Evolutionary conservation across 1,140 invertebrate genomes (phyloP), one percentile per base, ranked within the genome.

Genomic region (Drosophila navojoa): DNA sequence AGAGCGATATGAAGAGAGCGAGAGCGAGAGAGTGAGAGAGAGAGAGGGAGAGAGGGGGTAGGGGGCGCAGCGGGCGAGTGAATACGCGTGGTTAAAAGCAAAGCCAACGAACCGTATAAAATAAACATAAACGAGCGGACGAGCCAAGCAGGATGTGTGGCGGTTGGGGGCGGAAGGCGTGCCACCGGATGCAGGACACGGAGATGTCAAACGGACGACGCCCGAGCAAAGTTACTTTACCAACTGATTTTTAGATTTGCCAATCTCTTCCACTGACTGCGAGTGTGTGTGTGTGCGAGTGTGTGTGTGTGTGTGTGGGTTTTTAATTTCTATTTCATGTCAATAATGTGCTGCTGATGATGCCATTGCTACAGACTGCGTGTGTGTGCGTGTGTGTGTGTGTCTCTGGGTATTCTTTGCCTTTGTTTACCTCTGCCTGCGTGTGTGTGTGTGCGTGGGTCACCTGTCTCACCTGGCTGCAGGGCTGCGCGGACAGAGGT

Each of bases 181-280:
- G 69, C 13, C 50, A 61, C 64, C 67, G 71, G 64, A 74, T 35
- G 62, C 29, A 19, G 50, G 42, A 73, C 70, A 70, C 70, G 52
- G 45, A 61, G 40, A 53, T 68, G 50, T 53, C 44, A 66, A 72
- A 72, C 55, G 55, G 49, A 47, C 49, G 29, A 42, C 15, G 52
- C 64, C 57, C 64, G 45, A 50, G 49, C 60, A 59, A 76, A 86
- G 71, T 89, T 89, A 74, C 82, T 87, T 87, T 82, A 82, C 79
- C 79, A 70, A 87, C 71, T 87, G 84, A 87, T 87, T 87, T 87
- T 73, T 79, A 82, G 84, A 87, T 86, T 85, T 85, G 76, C 76
- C 79, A 45, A 32, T 49, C 27, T 15, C 27, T 10, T 9, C 19
- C 13, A 42, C 53, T 29, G 60, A 47, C 40, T 29, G 53, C 38